These are phyloP conservation scores for Stylophora pistillata DNA, from an alignment of 64 coral and sea anemone species.

Conservation along the genomic window DNA sequence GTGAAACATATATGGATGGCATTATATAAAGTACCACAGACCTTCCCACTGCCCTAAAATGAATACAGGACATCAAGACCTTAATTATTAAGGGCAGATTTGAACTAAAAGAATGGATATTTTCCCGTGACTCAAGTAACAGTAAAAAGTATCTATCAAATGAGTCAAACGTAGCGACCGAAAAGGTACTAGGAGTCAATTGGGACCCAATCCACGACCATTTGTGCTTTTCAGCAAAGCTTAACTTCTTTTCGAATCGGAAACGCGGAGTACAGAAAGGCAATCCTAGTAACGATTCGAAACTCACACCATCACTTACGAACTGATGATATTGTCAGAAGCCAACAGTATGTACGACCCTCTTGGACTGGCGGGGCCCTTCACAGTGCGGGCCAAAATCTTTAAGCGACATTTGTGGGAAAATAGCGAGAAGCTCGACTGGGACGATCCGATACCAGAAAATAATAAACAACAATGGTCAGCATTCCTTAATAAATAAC, in stretches of 20 bases:
- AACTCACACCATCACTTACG: background rate
- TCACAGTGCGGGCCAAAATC: slow-evolving; percentile 45
- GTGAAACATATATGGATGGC: too few species aligned
- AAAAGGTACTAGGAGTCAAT: slow-evolving; percentile 67
- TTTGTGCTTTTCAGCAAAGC: slow-evolving; percentile 37
- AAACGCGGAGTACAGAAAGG: background rate
- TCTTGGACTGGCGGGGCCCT: slow-evolving; percentile 9
- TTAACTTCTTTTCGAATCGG: slow-evolving; percentile 22
- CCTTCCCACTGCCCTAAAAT: too few species aligned
- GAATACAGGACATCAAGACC: too few species aligned
- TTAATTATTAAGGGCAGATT: too few species aligned
- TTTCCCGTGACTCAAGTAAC: too few species aligned
- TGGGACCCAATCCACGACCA: slow-evolving; percentile 43
- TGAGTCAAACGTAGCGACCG: too few species aligned
- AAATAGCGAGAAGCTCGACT: background rate
- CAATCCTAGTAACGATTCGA: background rate
- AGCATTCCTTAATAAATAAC: slow-evolving; percentile 13
- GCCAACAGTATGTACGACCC: slow-evolving; percentile 23
- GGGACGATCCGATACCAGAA: too few species aligned
- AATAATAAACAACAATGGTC: slow-evolving; percentile 8
- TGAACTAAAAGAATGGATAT: too few species aligned
- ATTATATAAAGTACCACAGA: too few species aligned
- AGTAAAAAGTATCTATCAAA: too few species aligned
- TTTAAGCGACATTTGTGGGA: slow-evolving; percentile 41
- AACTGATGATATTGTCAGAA: slow-evolving; percentile 27